phyloP scores from a whole-genome alignment of 2,797 vertebrate species.

The Falco naumanni region DNA sequence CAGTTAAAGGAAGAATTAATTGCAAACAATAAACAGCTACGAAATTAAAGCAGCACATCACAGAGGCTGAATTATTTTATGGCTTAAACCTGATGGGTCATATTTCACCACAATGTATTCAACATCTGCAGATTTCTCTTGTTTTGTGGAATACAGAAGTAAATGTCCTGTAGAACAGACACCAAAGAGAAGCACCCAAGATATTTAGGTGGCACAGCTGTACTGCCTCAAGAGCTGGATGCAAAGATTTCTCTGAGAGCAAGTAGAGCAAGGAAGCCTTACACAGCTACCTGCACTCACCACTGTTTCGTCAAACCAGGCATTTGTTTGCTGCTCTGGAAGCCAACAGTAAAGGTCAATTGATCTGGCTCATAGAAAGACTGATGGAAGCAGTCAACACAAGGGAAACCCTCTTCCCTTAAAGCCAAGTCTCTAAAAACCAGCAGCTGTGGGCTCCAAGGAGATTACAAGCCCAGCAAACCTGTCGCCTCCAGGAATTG shows the following conservation, averaged over 20 bases:
- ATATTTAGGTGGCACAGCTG: constrained; percentile 33
- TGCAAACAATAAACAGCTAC: background rate
- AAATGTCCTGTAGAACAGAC: background rate
- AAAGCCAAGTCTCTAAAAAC: background rate
- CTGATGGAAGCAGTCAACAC: background rate
- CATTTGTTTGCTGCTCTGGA: background rate
- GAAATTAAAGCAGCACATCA: background rate
- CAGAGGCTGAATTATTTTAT: background rate
- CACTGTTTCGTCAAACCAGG: fast-evolving
- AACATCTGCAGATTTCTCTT: constrained; percentile 9
- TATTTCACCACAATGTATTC: constrained; percentile 5
- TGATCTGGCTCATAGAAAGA: background rate
- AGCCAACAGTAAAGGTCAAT: background rate
- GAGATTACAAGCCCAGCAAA: background rate
- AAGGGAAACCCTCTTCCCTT: background rate
- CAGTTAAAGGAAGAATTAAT: background rate
- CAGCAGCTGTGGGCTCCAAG: background rate
- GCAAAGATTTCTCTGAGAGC: background rate
- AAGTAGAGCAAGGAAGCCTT: fast-evolving
- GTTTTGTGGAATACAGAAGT: background rate
- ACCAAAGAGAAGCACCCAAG: background rate
- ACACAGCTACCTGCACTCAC: background rate
- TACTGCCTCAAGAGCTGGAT: background rate
- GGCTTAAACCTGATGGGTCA: background rate
- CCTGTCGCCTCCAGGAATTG: too few species aligned